Evolutionary conservation across 2,888 invertebrate genomes (phyloP), one percentile per base, ranked within the genome.

Genomic region (Platerodrilus igneus): DNA sequence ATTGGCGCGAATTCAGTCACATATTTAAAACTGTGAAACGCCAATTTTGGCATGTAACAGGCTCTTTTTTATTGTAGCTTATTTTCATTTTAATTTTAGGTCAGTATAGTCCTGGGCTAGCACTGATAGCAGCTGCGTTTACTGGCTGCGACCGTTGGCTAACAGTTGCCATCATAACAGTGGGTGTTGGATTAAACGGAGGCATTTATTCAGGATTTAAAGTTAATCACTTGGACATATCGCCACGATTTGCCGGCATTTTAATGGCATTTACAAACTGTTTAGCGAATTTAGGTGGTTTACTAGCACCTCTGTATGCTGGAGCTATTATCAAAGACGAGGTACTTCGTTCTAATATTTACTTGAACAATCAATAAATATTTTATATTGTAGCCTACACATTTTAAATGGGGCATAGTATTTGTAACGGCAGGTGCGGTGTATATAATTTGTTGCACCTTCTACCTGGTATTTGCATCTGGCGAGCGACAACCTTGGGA

Each of bases 261-360:
- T 71, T 92, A 21, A 91, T 92, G 89, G 81, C 91, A 21, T 85
- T 92, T 61, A 91, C 91, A 32, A 92, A 92, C 70, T 90, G 89
- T 53, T 72, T 83, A 40, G 91, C 90, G 33, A 92, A 91, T 69
- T 70, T 91, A 39, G 87, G 89, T 2, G 92, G 91, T 22, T 75
- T 92, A 8, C 68, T 90, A 33, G 90, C 91, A 2, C 91, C 91
- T 20, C 83, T 87, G 45, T 80, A 82, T 2, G 90, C 89, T 30
- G 90, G 90, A 17, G 77, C 84, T 62, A 77, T 92, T 51, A 85
- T 88, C 52, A 78, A 83, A 54, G 79, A 81, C 65, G 76, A 77
- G 68, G 85, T 85, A 64, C 67, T 72, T 51, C 22, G 33, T 44
- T 14, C 10, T 31, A 9, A 19, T 17, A 16, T 21, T 6, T 8